Conservation (phyloP, 2,888 invertebrate species). For the Schrankia costaestrigalis region DNA sequence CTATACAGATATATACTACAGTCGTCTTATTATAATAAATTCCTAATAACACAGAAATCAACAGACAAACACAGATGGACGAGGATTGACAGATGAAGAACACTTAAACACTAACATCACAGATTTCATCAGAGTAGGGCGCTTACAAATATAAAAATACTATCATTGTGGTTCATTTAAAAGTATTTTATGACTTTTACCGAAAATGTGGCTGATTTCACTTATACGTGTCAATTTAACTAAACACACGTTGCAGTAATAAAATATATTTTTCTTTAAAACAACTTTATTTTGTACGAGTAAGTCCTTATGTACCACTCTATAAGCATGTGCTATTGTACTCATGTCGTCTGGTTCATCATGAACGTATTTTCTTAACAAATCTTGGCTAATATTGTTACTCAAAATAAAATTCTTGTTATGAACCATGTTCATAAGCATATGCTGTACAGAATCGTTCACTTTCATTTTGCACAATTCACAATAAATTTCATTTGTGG, state of each 20-base stretch:
- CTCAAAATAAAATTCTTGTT: neutral
- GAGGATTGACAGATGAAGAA: too few relatives aligned
- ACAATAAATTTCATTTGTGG: neutral
- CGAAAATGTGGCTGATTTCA: constrained; percentile 12
- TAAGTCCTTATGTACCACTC: neutral
- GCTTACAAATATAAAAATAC: too few relatives aligned
- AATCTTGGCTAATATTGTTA: neutral
- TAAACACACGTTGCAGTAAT: constrained; percentile 1
- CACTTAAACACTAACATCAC: too few relatives aligned
- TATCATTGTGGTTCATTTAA: too few relatives aligned
- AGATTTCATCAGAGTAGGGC: too few relatives aligned
- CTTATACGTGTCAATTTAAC: neutral
- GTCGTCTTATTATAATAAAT: too few relatives aligned
- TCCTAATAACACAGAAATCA: too few relatives aligned
- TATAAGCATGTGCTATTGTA: neutral
- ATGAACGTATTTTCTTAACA: constrained; percentile 1
- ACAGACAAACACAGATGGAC: too few relatives aligned
- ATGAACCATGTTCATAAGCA: neutral
- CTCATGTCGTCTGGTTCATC: neutral
- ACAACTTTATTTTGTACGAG: neutral
- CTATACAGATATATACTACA: too few relatives aligned
- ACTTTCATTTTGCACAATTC: neutral
- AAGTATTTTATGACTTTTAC: constrained; percentile 1
- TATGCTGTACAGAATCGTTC: constrained; percentile 1
- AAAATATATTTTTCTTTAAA: neutral